A percentile compares a stretch with the other conserved stretches of the same genome.
Evolutionary conservation across 2,797 vertebrate species (phyloP).

Genomic region (Neopelma chrysocephalum): DNA sequence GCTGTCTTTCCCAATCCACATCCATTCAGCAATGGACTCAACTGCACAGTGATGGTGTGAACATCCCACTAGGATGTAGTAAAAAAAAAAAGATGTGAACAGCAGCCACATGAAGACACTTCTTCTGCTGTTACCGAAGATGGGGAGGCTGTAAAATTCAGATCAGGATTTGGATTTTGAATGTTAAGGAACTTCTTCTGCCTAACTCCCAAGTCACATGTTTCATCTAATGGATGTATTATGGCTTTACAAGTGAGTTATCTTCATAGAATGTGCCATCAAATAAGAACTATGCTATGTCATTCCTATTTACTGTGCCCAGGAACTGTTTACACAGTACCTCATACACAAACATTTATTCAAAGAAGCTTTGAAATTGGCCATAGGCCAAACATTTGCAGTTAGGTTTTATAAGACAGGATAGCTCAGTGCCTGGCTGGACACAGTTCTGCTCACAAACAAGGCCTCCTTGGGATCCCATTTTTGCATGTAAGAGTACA

Average conservation of each 20-base stretch:
- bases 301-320: background rate
- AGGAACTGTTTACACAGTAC: background rate
- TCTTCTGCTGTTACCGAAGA: background rate
- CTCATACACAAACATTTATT: background rate
- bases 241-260: background rate
- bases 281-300: background rate
- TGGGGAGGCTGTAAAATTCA: background rate
- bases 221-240: background rate
- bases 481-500: background rate
- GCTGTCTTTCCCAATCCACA: background rate
- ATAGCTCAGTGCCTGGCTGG: background rate
- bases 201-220: background rate
- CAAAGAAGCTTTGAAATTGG: constrained; percentile 6
- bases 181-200: background rate
- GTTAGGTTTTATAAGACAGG: background rate
- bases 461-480: background rate
- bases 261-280: background rate
- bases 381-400: background rate
- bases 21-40: background rate
- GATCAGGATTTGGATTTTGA: background rate
- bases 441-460: background rate
- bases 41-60: background rate
- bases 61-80: fast-evolving
- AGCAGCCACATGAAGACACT: background rate
- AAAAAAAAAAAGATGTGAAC: background rate